These are phyloP conservation scores for Carettochelys insculpta DNA, from an alignment of 2,113 vertebrate genomes.

Conservation along the genomic window DNA sequence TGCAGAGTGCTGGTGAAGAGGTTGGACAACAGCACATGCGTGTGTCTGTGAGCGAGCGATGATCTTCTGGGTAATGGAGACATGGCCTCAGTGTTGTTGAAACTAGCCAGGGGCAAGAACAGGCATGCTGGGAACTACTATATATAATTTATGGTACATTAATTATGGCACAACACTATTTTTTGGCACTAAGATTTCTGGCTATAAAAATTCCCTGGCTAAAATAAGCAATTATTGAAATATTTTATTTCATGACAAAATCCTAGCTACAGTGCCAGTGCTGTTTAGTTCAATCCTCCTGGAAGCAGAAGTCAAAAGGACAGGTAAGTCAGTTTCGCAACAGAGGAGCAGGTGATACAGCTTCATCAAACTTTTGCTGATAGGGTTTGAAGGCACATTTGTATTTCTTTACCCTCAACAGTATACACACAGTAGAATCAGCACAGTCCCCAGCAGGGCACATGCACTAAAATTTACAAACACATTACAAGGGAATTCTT, in stretches of 20 bases:
- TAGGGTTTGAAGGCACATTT: neutral
- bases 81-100: accelerated
- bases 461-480: neutral
- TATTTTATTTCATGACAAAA: neutral
- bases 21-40: too few relatives aligned
- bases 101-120: neutral
- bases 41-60: too few relatives aligned
- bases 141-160: accelerated
- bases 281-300: neutral
- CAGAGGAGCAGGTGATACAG: accelerated
- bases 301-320: neutral
- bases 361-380: neutral
- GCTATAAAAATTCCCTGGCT: neutral
- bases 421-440: neutral
- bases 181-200: neutral
- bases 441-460: neutral
- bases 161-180: accelerated
- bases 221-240: neutral
- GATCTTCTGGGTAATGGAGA: too few relatives aligned
- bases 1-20: too few relatives aligned
- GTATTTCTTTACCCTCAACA: neutral
- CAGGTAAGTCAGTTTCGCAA: accelerated
- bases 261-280: accelerated
- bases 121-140: neutral
- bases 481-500: neutral